A percentile compares a stretch with the other conserved stretches of the same genome.
Conservation (phyloP, 1,140 invertebrate genomes). For the Euwallacea similis region DNA sequence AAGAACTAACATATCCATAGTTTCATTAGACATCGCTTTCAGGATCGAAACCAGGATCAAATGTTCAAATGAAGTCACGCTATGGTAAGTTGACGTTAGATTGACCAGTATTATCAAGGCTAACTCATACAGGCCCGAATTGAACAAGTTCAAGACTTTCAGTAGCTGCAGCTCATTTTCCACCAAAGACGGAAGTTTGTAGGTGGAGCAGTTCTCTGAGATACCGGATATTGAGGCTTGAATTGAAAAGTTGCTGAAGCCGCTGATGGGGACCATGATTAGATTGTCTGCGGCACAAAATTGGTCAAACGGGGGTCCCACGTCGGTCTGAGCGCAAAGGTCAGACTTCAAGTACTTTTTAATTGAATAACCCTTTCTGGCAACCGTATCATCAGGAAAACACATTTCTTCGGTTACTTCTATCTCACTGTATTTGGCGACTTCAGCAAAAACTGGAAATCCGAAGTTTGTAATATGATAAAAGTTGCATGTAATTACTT, state of each 20-base stretch:
- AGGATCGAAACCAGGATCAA: not conserved
- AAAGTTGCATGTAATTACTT: conserved; percentile 19
- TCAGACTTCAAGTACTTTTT: not conserved
- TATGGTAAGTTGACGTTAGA: too few species aligned
- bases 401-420: not conserved
- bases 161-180: too few species aligned
- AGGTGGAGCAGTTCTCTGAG: not conserved
- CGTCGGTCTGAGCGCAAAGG: not conserved
- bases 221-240: not conserved
- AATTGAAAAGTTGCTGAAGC: conserved; percentile 8
- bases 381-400: conserved; percentile 2
- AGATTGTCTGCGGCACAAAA: conserved; percentile 9
- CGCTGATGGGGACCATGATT: conserved; percentile 1
- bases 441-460: too few species aligned
- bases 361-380: not conserved
- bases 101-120: too few species aligned
- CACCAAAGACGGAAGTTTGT: too few species aligned
- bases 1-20: not conserved
- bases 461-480: conserved; percentile 32
- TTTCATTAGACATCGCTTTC: not conserved
- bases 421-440: too few species aligned
- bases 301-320: not conserved
- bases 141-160: too few species aligned
- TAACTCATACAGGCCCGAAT: too few species aligned
- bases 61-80: too few species aligned